These are phyloP conservation scores for Parazoanthus swiftii DNA, from an alignment of 92 coral and sea anemone genomes.

Conservation along the genomic window DNA sequence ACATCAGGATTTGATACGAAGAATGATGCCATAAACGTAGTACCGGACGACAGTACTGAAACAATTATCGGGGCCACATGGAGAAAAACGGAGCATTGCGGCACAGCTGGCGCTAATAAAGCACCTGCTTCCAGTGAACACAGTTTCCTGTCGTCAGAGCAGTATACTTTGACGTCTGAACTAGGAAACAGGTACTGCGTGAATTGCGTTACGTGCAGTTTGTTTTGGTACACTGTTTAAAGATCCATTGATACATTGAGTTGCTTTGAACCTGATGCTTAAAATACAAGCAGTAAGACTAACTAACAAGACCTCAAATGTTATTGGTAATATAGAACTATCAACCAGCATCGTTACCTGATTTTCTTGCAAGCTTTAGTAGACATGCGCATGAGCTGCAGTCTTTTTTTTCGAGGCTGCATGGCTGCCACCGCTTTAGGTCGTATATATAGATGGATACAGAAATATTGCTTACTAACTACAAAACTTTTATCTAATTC, in stretches of 20 bases:
- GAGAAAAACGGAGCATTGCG: not conserved
- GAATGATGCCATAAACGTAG: not conserved
- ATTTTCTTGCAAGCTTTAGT: too few species aligned
- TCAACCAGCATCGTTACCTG: too few species aligned
- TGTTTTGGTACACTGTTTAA: not conserved
- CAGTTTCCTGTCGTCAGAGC: not conserved
- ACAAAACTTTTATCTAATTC: not conserved
- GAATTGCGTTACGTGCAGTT: not conserved
- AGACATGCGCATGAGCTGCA: too few species aligned
- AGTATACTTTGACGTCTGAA: not conserved
- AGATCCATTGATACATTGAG: not conserved
- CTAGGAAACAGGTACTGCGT: not conserved
- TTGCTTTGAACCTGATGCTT: not conserved
- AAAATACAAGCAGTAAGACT: not conserved
- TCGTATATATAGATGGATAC: not conserved
- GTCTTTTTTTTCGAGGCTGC: not conserved
- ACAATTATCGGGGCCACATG: not conserved
- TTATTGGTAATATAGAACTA: too few species aligned
- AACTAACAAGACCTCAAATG: not conserved
- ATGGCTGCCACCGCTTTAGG: not conserved
- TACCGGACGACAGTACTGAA: too few species aligned
- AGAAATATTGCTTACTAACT: too few species aligned
- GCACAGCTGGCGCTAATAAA: not conserved
- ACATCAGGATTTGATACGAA: not conserved
- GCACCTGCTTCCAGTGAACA: not conserved